A percentile compares a stretch with the other conserved stretches of the same genome.
Conservation (phyloP, 2,113 vertebrate species). For the Zosterops lateralis region DNA sequence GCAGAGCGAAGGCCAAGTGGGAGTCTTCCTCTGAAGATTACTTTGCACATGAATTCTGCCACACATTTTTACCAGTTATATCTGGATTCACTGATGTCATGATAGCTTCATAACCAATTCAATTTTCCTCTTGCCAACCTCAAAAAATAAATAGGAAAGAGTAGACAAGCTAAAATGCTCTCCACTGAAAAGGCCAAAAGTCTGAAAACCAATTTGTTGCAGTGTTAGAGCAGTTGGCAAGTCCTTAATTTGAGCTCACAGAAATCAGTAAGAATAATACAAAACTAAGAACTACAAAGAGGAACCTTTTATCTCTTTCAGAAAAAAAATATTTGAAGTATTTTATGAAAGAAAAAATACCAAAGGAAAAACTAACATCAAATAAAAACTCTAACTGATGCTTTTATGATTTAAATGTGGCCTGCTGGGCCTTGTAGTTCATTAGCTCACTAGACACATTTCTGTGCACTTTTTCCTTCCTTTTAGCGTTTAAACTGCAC, state of each 20-base stretch:
- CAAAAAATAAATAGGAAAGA: neutral
- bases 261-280: neutral
- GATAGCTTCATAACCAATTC: accelerated
- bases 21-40: neutral
- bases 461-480: neutral
- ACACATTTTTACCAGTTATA: neutral
- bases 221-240: neutral
- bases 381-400: neutral
- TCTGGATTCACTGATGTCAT: neutral
- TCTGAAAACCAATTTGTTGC: neutral
- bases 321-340: neutral
- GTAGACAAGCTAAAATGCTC: neutral
- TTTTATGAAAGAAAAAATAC: neutral
- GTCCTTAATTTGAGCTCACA: neutral
- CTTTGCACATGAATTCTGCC: neutral
- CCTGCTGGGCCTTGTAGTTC: neutral
- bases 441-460: neutral
- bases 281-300: neutral
- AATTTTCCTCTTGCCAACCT: neutral
- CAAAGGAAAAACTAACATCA: neutral
- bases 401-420: neutral
- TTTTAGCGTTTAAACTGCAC: neutral
- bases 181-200: neutral
- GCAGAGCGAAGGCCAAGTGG: neutral
- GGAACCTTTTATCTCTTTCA: neutral